phyloP scores from a whole-genome alignment of 2,113 vertebrate species.

The Coptodon rendalli region DNA sequence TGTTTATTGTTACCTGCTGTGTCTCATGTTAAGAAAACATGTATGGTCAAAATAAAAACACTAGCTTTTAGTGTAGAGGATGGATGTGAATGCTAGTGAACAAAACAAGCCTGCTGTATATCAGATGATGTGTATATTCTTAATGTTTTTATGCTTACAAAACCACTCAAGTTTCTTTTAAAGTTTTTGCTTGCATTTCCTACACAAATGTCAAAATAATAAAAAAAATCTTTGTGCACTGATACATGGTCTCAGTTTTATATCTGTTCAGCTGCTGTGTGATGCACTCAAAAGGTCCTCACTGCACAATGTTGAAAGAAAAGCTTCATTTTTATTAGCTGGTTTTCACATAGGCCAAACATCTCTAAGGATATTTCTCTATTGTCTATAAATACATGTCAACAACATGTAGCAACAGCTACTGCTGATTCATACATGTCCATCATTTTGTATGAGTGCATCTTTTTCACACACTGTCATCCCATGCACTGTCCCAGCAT shows the following conservation, averaged over 20 bases:
- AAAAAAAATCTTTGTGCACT: constrained; percentile 36
- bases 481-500: not conserved
- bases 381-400: not conserved
- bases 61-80: not conserved
- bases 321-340: not conserved
- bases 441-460: not conserved
- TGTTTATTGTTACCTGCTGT: constrained; percentile 9
- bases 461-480: not conserved
- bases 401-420: not conserved
- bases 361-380: not conserved
- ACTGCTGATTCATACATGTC: not conserved
- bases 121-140: not conserved
- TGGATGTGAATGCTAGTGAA: constrained; percentile 12
- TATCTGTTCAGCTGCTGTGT: not conserved
- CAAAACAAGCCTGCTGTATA: not conserved
- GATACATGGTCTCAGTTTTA: not conserved
- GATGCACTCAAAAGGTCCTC: not conserved
- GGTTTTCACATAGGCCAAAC: not conserved
- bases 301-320: not conserved
- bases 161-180: not conserved
- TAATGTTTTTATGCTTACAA: not conserved
- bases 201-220: constrained; percentile 8
- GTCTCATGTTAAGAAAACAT: not conserved
- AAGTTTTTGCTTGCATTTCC: not conserved
- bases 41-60: not conserved